Base-by-base conservation (phyloP, 2,797 vertebrate genomes). In the Eospalax fontanierii region DNA sequence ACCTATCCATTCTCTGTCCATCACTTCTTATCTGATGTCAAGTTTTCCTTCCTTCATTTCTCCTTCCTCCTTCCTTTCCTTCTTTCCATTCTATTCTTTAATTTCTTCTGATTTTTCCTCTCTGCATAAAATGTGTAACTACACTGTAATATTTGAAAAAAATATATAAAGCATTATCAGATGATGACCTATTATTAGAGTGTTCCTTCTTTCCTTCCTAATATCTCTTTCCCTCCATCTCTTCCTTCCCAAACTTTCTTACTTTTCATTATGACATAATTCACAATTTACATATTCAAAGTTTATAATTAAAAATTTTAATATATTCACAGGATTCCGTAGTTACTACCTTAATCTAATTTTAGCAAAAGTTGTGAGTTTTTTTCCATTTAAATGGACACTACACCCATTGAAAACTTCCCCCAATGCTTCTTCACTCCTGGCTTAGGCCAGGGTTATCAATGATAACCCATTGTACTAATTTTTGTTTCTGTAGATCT, bases 341-440 rank as follows among this genome's bases (percentile, higher is more conserved):
- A 80, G 18, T 46, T 35, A 54, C 73, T 10, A 66, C 0, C 15
- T 8, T 33, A 76, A 18, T 57, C 24, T 66, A 78, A 74, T 82
- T 63, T 94, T 90, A 89, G 57, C 68, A 35, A 18, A 61, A 54
- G 14, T 9, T 54, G 8, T 54, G 3, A n/a, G n/a, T 30, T 65
- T 86, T 66, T 11, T 57, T 75, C 43, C 66, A n/a, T 43, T 16
- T 90, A 81, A 90, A 90, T 85, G 43, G 78, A 46, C 4, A 35
- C 22, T 50, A 18, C 4, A 38, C 28, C 54, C 22, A 26, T 46
- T 90, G 84, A 59, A 65, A 59, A n/a, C 68, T 6, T 71, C 33
- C 38, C 8, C 8, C 28, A 14, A 54, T 66, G 43, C 15, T 10
- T 33, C 16, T 70, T 16, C 40, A 30, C 24, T 35, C 12, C 4